Evolutionary conservation across 2,113 vertebrate genomes (phyloP).

Genomic region (Tylochromis polylepis): DNA sequence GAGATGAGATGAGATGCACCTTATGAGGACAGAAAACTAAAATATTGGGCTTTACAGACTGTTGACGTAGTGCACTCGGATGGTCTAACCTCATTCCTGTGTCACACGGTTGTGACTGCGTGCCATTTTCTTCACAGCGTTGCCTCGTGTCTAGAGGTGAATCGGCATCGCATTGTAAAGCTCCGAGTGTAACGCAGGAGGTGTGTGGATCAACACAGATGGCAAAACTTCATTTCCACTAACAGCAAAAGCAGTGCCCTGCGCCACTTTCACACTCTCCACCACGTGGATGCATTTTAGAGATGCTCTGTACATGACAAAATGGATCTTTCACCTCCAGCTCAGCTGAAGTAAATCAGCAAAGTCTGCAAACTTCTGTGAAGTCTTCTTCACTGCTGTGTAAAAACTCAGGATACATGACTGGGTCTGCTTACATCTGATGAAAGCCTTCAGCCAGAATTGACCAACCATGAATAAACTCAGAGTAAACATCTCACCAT

Average conservation of each 20-base stretch:
- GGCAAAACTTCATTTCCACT: not conserved
- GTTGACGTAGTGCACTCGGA: not conserved
- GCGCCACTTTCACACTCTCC: not conserved
- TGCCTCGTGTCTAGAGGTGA: not conserved
- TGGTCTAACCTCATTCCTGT: not conserved
- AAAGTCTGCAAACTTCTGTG: not conserved
- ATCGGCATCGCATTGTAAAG: not conserved
- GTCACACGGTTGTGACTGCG: not conserved
- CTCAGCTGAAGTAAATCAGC: not conserved
- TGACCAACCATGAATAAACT: not conserved
- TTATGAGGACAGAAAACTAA: not conserved
- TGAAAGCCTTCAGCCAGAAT: not conserved
- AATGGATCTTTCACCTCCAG: not conserved
- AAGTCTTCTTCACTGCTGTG: not conserved
- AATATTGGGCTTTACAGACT: not conserved
- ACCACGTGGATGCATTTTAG: not conserved
- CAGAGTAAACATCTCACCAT: not conserved
- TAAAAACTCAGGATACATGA: not conserved
- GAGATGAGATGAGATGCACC: not conserved
- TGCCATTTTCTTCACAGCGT: not conserved
- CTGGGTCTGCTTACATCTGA: too few species aligned
- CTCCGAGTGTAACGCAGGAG: not conserved
- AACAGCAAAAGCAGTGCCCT: not conserved
- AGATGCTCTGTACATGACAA: not conserved
- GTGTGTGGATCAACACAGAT: not conserved